Base-by-base conservation (phyloP, 2,113 vertebrate genomes). In the Hystrix cristata region DNA sequence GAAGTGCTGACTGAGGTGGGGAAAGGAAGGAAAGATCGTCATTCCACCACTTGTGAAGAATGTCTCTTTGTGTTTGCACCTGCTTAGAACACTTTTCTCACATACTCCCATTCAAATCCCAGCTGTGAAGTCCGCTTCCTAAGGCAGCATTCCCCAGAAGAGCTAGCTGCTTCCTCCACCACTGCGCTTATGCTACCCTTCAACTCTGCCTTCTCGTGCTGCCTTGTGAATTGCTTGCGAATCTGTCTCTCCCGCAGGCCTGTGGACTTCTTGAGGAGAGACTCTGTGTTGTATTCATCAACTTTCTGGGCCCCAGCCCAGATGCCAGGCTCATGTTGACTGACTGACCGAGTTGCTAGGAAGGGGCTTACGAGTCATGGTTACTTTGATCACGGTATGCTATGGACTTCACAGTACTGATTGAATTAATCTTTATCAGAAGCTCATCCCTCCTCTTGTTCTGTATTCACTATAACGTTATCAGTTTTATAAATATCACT, bases 401-500 rank as follows among this genome's bases (percentile, higher is more conserved):
- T 79, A 38, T 7, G 14, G 51, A 59, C 38, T 65, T 95, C 85
- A 92, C 0, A 27, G 31, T 29, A 48, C 7, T 46, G 65, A 80
- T 6, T 65, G 62, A 67, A 79, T 29, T 11, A 16, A 62, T 4
- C 23, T 7, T 96, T 90, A 3, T 55, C 29, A 83, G 53, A 65
- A 93, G 53, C 1, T 51, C 14, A 29, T 62, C 65, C 25, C 16
- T 38, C 38, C 60, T 80, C 43, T 6, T 48, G 18, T 95, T 57
- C 8, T 88, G 31, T 55, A 64, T 72, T 72, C 18, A 27, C 38
- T 82, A 46, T 8, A 60, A 38, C 53, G 91, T 94, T 43, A 88
- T 67, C 43, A 85, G 51, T 67, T 81, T 86, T 74, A n/a, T 65
- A 95, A 85, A 69, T 65, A 85, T 21, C 53, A 11, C n/a, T 90